A percentile compares a stretch with the other conserved stretches of the same genome.
phyloP scores from a whole-genome alignment of 64 coral and sea anemone species.

The Porites lutea region DNA sequence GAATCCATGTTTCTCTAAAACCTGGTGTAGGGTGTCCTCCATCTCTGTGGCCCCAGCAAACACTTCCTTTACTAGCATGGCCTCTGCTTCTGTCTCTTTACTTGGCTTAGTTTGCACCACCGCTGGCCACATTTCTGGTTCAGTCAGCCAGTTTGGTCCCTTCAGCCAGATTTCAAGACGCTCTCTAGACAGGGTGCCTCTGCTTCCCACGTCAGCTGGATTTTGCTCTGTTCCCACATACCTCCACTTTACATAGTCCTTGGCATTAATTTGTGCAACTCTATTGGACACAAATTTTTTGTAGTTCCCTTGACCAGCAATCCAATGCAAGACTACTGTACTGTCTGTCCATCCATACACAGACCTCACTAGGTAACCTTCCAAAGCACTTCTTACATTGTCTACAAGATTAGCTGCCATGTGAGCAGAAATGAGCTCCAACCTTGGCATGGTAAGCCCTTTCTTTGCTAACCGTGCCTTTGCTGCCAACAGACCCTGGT shows the following conservation, averaged over 20 bases:
- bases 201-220: no score
- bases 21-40: constrained; percentile 19
- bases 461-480: constrained; percentile 58
- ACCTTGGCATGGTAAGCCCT: constrained; percentile 24
- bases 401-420: no score
- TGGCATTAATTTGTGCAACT: constrained; percentile 50
- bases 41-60: constrained; percentile 12
- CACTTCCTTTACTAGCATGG: constrained; percentile 14
- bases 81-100: constrained; percentile 37
- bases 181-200: constrained; percentile 17
- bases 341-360: no score
- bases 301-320: constrained; percentile 40
- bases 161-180: no score
- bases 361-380: constrained; percentile 16
- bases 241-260: constrained; percentile 54
- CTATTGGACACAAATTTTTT: constrained; percentile 71
- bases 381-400: no score
- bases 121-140: no score
- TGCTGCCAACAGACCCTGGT: constrained; percentile 27
- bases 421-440: no score
- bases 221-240: constrained; percentile 43
- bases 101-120: not conserved
- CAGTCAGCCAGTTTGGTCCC: no score
- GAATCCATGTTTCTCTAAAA: constrained; percentile 29
- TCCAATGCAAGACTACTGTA: constrained; percentile 67